Evolutionary conservation across 2,113 vertebrate genomes (phyloP), one percentile per base, ranked within the genome.

Genomic region (Laterallus jamaicensis): DNA sequence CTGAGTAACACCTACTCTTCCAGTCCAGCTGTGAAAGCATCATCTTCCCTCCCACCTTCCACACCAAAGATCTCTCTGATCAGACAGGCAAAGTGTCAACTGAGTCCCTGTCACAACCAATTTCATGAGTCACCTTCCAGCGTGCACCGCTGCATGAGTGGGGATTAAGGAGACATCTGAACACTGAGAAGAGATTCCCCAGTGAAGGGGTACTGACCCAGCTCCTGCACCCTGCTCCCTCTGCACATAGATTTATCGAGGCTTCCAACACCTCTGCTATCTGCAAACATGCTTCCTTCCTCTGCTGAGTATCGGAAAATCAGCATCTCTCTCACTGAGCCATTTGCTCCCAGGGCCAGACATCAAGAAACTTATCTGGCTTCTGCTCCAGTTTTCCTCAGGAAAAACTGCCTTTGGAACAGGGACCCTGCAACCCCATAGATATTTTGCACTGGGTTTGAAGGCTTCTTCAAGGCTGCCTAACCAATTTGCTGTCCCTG

Each of bases 181-280:
- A 37, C n/a, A 88, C 13, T 1, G 49, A 71, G 69, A 63, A 25
- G 3, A 67, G 29, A 29, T 14, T 62, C 39, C 37, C 25, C 64
- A 5, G 8, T 1, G 59, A 55, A 17, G 17, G 47, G 42, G 11
- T 15, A 40, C 55, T 6, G 2, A 7, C 0, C 2, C 39, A 50
- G 16, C 8, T 58, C 39, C 54, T 58, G 59, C 37, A 18, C 5
- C 11, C 54, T 22, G 11, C 49, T 87, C 11, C 39, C 44, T 56
- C 55, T 18, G 2, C 50, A 40, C 8, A 6, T 3, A 24, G 54
- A 31, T 8, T 12, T 6, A 16, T 5, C 2, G 16, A 52, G 68
- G 42, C 7, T 82, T 69, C 52, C 40, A 29, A 6, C 18, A 7
- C 10, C 75, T 35, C 39, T 92, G 77, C 55, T 29, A 9, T 0